Conservation (phyloP, 2,888 invertebrate species). For the Eupithecia exiguata region DNA sequence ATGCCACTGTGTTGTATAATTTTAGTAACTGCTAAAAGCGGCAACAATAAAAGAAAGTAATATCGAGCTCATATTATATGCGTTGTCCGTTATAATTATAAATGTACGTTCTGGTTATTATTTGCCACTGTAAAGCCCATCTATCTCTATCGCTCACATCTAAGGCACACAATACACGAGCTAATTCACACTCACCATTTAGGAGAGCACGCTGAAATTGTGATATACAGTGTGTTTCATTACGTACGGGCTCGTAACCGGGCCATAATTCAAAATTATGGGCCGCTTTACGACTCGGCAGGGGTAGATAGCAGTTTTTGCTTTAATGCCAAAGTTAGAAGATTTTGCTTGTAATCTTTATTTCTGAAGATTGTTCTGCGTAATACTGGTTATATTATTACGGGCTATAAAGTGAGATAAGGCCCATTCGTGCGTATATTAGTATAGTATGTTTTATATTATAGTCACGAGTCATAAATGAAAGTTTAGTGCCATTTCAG, state of each 20-base stretch:
- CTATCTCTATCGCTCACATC: slow-evolving; percentile 22
- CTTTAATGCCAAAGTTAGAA: slow-evolving; percentile 37
- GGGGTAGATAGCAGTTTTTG: slow-evolving; percentile 45
- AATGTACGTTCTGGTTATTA: background rate
- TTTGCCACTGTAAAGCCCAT: background rate
- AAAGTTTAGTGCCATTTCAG: background rate
- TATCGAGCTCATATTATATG: background rate
- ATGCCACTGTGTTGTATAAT: background rate
- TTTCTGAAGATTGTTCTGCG: slow-evolving; percentile 31
- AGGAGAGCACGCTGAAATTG: slow-evolving; percentile 65
- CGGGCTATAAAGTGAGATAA: slow-evolving; percentile 26
- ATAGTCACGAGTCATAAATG: slow-evolving; percentile 2
- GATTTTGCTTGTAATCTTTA: slow-evolving; percentile 39
- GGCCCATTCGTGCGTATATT: slow-evolving; percentile 11
- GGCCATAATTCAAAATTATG: slow-evolving; percentile 76
- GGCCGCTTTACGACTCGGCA: slow-evolving; percentile 65
- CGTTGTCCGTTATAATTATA: background rate
- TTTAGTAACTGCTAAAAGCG: background rate
- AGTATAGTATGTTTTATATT: slow-evolving; percentile 11
- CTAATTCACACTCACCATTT: slow-evolving; percentile 72
- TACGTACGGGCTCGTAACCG: slow-evolving; percentile 69
- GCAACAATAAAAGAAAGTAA: background rate
- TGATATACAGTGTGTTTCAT: slow-evolving; percentile 78
- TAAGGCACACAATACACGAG: slow-evolving; percentile 47
- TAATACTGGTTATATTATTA: slow-evolving; percentile 44